These are phyloP conservation scores for Melitaea athalia DNA, from an alignment of 2,888 invertebrate genomes.

Conservation along the genomic window DNA sequence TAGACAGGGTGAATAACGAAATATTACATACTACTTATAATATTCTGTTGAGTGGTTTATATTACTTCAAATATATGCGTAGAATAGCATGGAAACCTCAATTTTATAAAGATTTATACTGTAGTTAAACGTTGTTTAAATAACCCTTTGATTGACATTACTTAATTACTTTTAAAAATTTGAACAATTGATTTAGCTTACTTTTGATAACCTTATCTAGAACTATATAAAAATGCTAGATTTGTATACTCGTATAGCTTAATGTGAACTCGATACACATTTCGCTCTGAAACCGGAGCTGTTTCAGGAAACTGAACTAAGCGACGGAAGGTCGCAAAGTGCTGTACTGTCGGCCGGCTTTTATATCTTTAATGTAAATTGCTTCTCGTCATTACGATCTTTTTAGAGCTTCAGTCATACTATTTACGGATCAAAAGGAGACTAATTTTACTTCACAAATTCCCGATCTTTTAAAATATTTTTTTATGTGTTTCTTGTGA, in stretches of 20 bases:
- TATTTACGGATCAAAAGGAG: slow-evolving; percentile 27
- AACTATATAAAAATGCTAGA: slow-evolving; percentile 10
- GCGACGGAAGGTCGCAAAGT: slow-evolving; percentile 41
- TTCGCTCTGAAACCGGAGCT: slow-evolving; percentile 35
- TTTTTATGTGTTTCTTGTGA: too few species aligned
- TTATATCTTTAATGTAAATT: slow-evolving; percentile 40
- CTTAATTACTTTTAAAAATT: too few species aligned
- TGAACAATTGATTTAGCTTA: not conserved
- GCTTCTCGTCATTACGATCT: slow-evolving; percentile 40
- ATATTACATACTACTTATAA: too few species aligned
- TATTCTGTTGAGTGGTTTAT: too few species aligned
- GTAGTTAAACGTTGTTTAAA: too few species aligned
- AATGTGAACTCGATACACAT: slow-evolving; percentile 36
- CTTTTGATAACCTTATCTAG: not conserved
- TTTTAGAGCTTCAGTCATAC: slow-evolving; percentile 33
- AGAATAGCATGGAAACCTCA: too few species aligned
- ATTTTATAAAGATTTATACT: too few species aligned
- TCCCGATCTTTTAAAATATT: too few species aligned
- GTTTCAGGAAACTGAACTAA: slow-evolving; percentile 36
- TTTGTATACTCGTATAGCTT: slow-evolving; percentile 28
- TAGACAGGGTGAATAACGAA: too few species aligned
- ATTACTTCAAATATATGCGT: too few species aligned
- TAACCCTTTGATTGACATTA: too few species aligned
- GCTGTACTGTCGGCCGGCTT: slow-evolving; percentile 37
- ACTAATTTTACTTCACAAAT: slow-evolving; percentile 16